Conservation (phyloP, 2,888 invertebrate genomes). For the Liopterus haemorrhoidalis region DNA sequence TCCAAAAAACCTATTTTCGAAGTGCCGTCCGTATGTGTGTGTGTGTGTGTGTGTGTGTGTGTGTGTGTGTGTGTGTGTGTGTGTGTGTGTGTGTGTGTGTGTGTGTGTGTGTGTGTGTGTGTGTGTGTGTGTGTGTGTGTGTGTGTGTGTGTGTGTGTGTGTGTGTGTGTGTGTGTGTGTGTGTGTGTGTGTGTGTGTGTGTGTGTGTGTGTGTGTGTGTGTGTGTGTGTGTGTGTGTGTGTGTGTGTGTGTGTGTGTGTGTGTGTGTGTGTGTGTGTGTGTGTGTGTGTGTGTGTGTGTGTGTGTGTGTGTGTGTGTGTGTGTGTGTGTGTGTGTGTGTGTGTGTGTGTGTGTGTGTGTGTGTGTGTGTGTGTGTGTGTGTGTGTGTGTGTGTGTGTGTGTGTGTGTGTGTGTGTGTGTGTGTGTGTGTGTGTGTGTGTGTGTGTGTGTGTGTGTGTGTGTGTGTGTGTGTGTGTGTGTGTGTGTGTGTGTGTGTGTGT, state of each 20-base stretch:
- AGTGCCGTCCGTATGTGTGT: no score
- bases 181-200: neutral
- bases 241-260: neutral
- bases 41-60: neutral
- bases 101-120: neutral
- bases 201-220: no score
- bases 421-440: no score
- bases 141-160: neutral
- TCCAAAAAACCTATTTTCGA: no score
- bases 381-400: neutral
- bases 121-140: neutral
- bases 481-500: neutral
- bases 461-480: neutral
- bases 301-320: neutral
- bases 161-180: neutral
- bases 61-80: neutral
- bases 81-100: neutral
- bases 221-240: neutral
- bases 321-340: no score
- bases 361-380: neutral
- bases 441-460: no score
- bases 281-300: neutral
- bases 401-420: neutral
- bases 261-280: neutral
- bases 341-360: neutral